Base-by-base conservation (phyloP, 2,888 invertebrate genomes). In the Poecilobothrus nobilitatus region DNA sequence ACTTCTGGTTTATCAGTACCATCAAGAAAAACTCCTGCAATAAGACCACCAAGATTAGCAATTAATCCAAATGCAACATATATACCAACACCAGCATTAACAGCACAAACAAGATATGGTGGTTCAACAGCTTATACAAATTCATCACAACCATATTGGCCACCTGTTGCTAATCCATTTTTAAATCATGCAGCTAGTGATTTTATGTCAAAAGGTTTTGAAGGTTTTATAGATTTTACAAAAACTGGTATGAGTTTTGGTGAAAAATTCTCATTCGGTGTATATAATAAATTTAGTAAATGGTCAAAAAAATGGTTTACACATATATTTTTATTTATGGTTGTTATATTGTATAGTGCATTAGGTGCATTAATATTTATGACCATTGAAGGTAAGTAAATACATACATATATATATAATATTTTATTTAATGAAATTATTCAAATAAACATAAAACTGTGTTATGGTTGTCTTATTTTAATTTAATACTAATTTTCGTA, bases 271-370 rank as follows among this genome's bases (percentile, higher is more conserved):
- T 91, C 91, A 0, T 90, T 89, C 74, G 91, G 91, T 87, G 82
- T 91, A 71, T 92, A 92, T 78, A 88, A 89, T 72, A 92, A 90
- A 83, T 84, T 93, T 72, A 88, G 90, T 76, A 83, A 87, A 68
- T 87, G 89, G 83, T 94, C 93, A 2, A 88, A 87, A 76, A 87
- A 87, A 77, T 94, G 94, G 94, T 94, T 95, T 78, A 94, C 94
- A 62, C 94, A 95, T 81, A 87, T 93, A 71, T 94, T 94, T 80
- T 85, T 95, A 76, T 86, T 91, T 75, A 78, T 91, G 74, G 88
- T 94, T 74, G 86, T 95, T 71, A 82, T 89, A 68, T 80, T 89
- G 68, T 96, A 94, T 80, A 93, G 91, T 75, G 83, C 91, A 70
- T 87, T 91, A 41, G 96, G 96, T 37, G 95, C 94, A 1, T 82